Conservation (phyloP, 2,797 vertebrate species). For the Xiphorhynchus erythropygius region DNA sequence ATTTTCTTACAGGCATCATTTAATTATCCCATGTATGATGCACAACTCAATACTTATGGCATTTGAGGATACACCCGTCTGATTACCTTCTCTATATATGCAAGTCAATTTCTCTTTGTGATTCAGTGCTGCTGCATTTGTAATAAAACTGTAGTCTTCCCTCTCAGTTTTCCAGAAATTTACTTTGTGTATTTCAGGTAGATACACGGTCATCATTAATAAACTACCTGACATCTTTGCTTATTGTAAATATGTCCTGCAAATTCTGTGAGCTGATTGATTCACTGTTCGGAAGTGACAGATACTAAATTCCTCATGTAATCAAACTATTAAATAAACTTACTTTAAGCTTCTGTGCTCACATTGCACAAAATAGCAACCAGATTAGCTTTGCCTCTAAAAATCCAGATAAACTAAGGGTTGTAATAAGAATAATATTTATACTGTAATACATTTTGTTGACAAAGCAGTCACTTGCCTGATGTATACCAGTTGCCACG, state of each 20-base stretch:
- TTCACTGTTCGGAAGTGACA: background rate
- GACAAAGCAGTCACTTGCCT: background rate
- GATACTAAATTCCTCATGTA: background rate
- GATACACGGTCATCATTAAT: background rate
- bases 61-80: background rate
- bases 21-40: background rate
- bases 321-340: background rate
- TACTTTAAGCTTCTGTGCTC: background rate
- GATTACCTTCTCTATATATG: background rate
- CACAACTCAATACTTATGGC: background rate
- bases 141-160: background rate
- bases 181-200: background rate
- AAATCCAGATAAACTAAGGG: background rate
- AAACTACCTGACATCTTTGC: background rate
- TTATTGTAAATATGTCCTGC: background rate
- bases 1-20: constrained; percentile 3
- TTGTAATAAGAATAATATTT: background rate
- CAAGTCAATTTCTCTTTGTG: background rate
- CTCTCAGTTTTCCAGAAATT: background rate
- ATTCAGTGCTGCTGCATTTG: background rate
- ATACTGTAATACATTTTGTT: background rate
- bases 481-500: background rate
- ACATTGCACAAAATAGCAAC: background rate
- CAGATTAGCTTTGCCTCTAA: background rate
- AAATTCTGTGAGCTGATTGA: background rate